Evolutionary conservation across 2,113 vertebrate genomes (phyloP).

Genomic region (Camelus bactrianus): DNA sequence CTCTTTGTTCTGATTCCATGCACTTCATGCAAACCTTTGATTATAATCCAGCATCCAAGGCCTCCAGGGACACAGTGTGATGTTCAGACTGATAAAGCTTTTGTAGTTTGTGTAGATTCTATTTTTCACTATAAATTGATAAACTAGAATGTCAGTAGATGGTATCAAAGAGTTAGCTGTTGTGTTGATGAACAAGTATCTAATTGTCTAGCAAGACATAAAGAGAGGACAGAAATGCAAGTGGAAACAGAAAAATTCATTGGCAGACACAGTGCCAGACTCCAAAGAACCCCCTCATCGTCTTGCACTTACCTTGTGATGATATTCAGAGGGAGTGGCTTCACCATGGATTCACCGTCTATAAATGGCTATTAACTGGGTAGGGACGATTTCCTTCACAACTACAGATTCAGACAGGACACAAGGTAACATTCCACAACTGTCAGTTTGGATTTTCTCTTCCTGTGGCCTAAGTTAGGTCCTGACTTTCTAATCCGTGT

Average conservation of each 20-base stretch:
- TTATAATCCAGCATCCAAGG: conserved; percentile 26
- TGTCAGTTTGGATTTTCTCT: neutral
- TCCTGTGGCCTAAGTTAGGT: neutral
- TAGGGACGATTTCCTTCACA: neutral
- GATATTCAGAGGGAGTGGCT: neutral
- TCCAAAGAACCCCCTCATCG: neutral
- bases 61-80: neutral
- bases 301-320: neutral
- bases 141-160: neutral
- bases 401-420: neutral
- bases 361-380: neutral
- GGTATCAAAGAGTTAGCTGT: neutral
- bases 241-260: neutral
- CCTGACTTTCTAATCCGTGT: neutral
- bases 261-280: neutral
- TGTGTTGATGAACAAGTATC: neutral
- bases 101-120: conserved; percentile 32
- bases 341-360: neutral
- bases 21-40: conserved; percentile 51
- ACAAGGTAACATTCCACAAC: neutral
- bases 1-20: conserved; percentile 68
- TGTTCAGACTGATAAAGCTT: conserved; percentile 14
- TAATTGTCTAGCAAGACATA: neutral
- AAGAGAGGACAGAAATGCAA: neutral
- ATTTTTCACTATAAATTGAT: conserved; percentile 48